These are phyloP conservation scores for Athripsodes cinereus DNA, from an alignment of 2,888 invertebrate species.

Conservation along the genomic window DNA sequence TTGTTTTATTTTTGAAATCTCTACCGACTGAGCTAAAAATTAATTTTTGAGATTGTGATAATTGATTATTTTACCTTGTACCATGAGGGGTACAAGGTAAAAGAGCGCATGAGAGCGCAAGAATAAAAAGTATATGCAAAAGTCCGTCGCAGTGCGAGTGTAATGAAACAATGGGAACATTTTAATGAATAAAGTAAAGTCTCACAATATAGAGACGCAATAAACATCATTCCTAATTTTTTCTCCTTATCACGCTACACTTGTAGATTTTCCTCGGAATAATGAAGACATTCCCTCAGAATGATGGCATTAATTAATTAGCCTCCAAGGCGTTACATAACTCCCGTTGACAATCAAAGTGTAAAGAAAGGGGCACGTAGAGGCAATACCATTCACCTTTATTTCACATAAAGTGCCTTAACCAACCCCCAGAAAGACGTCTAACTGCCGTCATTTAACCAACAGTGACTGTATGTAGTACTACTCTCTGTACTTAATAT, in stretches of 20 bases:
- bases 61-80: too few relatives aligned
- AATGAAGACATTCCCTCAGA: not conserved
- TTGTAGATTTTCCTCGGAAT: not conserved
- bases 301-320: constrained; percentile 7
- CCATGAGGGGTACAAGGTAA: too few relatives aligned
- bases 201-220: not conserved
- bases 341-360: constrained; percentile 17
- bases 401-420: constrained; percentile 20
- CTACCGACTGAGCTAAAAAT: too few relatives aligned
- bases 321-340: constrained; percentile 3
- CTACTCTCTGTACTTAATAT: constrained; percentile 8
- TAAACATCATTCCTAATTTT: constrained; percentile 1
- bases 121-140: too few relatives aligned
- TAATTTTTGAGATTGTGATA: too few relatives aligned
- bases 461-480: not conserved
- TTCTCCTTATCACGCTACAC: not conserved
- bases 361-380: constrained; percentile 16
- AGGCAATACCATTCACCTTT: constrained; percentile 15
- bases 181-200: too few relatives aligned
- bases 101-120: too few relatives aligned
- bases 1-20: too few relatives aligned
- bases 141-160: too few relatives aligned
- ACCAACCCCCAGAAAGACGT: constrained; percentile 19
- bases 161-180: too few relatives aligned
- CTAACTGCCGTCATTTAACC: constrained; percentile 24